phyloP scores from a whole-genome alignment of 1,140 invertebrate genomes.

The Pseudomyrmex gracilis region DNA sequence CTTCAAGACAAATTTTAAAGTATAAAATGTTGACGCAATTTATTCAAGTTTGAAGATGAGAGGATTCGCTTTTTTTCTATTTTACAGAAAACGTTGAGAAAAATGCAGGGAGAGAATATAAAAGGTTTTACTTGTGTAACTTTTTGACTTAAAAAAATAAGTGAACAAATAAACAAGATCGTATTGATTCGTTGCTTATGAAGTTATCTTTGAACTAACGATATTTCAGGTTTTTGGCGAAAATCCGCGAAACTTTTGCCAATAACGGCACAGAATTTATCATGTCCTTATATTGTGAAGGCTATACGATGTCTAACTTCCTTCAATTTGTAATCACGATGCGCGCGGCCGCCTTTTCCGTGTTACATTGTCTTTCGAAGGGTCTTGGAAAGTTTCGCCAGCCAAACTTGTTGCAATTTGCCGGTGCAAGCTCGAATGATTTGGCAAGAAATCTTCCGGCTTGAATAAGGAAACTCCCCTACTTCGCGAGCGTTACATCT shows the following conservation, averaged over 20 bases:
- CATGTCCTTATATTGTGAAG: background rate
- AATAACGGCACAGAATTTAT: slow-evolving; percentile 30
- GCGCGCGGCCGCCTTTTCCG: background rate
- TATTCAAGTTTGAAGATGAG: too few species aligned
- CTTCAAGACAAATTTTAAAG: too few species aligned
- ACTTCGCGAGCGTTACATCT: background rate
- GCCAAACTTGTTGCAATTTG: slow-evolving; percentile 45
- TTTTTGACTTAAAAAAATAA: too few species aligned
- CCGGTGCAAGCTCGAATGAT: slow-evolving; percentile 12
- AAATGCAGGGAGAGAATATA: too few species aligned
- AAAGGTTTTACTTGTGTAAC: too few species aligned
- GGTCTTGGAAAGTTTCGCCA: slow-evolving; percentile 26
- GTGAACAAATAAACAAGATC: too few species aligned
- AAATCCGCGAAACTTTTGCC: slow-evolving; percentile 1
- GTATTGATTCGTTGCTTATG: background rate
- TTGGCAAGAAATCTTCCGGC: slow-evolving; percentile 29
- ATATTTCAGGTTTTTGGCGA: background rate
- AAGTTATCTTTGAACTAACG: too few species aligned
- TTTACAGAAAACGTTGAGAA: too few species aligned
- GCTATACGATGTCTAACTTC: background rate
- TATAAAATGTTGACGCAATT: too few species aligned
- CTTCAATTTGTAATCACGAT: slow-evolving; percentile 36
- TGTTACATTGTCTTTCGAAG: slow-evolving; percentile 32
- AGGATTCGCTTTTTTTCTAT: too few species aligned
- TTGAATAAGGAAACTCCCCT: background rate